phyloP scores from a whole-genome alignment of 53 echinoderm and acorn worm genomes.

The Temnopleurus reevesii region DNA sequence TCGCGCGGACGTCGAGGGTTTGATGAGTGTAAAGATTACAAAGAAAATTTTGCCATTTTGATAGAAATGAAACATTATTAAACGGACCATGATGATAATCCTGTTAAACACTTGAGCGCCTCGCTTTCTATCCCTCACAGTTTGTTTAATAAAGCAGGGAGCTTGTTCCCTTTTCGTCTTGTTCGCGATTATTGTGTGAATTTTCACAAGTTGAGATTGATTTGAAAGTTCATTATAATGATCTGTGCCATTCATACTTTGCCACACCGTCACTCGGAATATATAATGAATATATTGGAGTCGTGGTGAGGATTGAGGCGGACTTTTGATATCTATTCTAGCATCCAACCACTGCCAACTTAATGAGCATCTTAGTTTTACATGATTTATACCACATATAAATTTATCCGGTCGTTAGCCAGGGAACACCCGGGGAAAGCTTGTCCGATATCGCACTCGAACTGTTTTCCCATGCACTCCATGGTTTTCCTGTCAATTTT shows the following conservation, averaged over 20 bases:
- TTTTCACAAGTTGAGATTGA: slow-evolving; percentile 48
- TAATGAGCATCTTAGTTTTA: too few relatives aligned
- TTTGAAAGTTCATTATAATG: neutral
- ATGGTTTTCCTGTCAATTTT: too few relatives aligned
- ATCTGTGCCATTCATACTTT: neutral
- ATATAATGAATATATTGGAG: neutral
- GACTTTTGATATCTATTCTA: too few relatives aligned
- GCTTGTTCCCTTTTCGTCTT: slow-evolving; percentile 21
- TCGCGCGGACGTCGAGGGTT: neutral
- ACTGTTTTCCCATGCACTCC: too few relatives aligned
- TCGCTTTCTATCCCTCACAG: slow-evolving; percentile 40
- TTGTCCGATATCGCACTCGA: too few relatives aligned
- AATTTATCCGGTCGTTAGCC: too few relatives aligned
- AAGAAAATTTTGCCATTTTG: slow-evolving; percentile 15
- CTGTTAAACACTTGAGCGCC: slow-evolving; percentile 19
- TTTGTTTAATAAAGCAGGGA: slow-evolving; percentile 47
- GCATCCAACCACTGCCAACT: too few relatives aligned
- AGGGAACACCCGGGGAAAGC: too few relatives aligned
- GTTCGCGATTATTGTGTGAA: slow-evolving; percentile 32
- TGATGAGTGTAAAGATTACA: slow-evolving; percentile 9
- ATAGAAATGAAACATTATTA: slow-evolving; percentile 46
- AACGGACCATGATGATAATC: slow-evolving; percentile 50
- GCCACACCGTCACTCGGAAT: neutral
- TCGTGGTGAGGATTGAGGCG: neutral
- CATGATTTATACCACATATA: too few relatives aligned